These are phyloP conservation scores for Drosophila subsilvestris DNA, from an alignment of 2,888 invertebrate species.

Conservation along the genomic window DNA sequence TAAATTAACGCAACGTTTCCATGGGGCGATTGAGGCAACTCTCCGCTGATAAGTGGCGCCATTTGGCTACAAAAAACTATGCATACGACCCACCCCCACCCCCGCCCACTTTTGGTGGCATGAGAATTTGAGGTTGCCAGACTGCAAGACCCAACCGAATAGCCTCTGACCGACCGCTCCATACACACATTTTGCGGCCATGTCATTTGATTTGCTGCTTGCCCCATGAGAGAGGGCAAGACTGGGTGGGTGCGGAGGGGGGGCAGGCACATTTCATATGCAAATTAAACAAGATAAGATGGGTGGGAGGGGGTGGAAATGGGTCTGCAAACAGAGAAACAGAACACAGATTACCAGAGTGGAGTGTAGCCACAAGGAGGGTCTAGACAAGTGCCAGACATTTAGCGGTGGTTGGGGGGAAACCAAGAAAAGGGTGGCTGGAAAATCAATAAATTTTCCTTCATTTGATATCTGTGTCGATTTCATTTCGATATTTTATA, in stretches of 20 bases:
- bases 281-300: constrained; percentile 81
- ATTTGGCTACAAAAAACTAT: constrained; percentile 51
- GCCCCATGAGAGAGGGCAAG: background rate
- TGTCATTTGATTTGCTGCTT: constrained; percentile 74
- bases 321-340: constrained; percentile 4
- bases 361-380: constrained; percentile 2
- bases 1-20: constrained; percentile 72
- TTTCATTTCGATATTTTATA: constrained; percentile 28
- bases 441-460: constrained; percentile 64
- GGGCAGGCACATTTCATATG: constrained; percentile 80
- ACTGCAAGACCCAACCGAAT: constrained; percentile 29
- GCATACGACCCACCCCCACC: constrained; percentile 34
- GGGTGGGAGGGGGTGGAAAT: constrained; percentile 4
- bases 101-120: constrained; percentile 22
- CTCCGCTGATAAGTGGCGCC: constrained; percentile 59
- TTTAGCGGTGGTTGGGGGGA: background rate
- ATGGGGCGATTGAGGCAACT: constrained; percentile 10
- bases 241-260: background rate
- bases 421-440: background rate
- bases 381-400: constrained; percentile 66
- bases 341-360: background rate
- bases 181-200: constrained; percentile 48
- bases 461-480: constrained; percentile 42
- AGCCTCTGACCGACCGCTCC: constrained; percentile 22
- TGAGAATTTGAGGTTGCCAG: constrained; percentile 22